phyloP scores from a whole-genome alignment of 2,888 invertebrate species.

The Phyllotreta striolata region DNA sequence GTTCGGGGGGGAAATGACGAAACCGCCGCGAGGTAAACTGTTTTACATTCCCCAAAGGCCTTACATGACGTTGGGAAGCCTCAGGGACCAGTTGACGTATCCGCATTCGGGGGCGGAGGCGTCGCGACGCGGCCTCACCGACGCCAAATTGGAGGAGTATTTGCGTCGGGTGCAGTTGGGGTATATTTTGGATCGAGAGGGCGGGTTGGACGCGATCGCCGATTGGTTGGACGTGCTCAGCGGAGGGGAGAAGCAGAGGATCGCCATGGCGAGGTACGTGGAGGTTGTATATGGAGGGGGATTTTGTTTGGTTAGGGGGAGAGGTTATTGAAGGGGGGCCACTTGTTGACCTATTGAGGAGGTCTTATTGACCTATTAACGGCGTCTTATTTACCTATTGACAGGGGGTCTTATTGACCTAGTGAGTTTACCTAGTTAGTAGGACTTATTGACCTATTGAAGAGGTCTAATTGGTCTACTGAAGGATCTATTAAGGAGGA shows the following conservation, averaged over 20 bases:
- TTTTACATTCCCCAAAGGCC: slow-evolving; percentile 98
- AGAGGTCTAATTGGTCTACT: no score
- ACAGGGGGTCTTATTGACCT: no score
- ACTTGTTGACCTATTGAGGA: no score
- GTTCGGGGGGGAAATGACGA: slow-evolving; percentile 89
- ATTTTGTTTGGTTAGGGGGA: no score
- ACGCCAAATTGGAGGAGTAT: slow-evolving; percentile 78
- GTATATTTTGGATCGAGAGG: slow-evolving; percentile 85
- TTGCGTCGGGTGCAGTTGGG: slow-evolving; percentile 84
- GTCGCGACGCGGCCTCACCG: slow-evolving; percentile 77
- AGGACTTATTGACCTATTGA: no score
- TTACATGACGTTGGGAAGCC: slow-evolving; percentile 96
- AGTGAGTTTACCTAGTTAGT: no score
- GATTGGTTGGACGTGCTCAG: slow-evolving; percentile 99
- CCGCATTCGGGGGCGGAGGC: slow-evolving; percentile 92
- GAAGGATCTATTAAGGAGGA: no score
- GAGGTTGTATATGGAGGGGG: no score
- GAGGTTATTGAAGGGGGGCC: no score
- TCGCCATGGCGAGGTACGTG: slow-evolving; percentile 97
- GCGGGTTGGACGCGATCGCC: slow-evolving; percentile 89
- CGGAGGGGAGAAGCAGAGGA: slow-evolving; percentile 97
- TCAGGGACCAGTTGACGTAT: slow-evolving; percentile 91
- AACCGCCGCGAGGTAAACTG: slow-evolving; percentile 93
- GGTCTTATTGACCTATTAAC: no score
- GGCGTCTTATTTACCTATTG: no score